Evolutionary conservation across 2,113 vertebrate genomes (phyloP), one percentile per base, ranked within the genome.

Genomic region (Dermatemys mawii): DNA sequence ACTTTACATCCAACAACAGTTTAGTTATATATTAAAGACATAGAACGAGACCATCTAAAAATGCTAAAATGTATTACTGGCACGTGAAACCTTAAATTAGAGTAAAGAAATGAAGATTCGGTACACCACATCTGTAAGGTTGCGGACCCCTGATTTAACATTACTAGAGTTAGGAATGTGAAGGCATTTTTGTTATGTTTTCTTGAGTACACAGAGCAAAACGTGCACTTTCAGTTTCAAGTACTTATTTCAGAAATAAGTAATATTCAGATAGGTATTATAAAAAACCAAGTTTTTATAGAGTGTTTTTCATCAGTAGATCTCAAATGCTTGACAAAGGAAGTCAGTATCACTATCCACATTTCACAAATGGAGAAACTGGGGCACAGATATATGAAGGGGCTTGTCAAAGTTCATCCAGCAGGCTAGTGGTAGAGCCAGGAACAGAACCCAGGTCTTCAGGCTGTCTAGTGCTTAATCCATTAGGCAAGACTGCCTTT

Each of bases 151-250:
- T 92, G 44, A 22, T 11, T 93, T 26, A 9, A 14, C 60, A 48
- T 84, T 5, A 13, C 29, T 84, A 29, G 24, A 55, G 22, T 51
- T 60, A 76, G 35, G 41, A 94, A 84, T 0, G 0, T 35, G 48
- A 54, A 83, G 5, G 11, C 27, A 63, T 63, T 63, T 63, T 63
- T 63, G 14, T 29, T 60, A 55, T 60, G 29, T 63, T 63, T 63
- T 63, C 57, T 32, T 63, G 29, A 35, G 6, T 35, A 91, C 14
- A 41, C 50, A 50, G 32, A 16, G 46, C 27, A 85, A 88, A 81
- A 32, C 2, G 55, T 3, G 14, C 1, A 67, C 73, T 63, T 17
- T 38, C 60, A 63, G 49, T 3, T 0, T 46, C 53, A 5, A 41
- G 27, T 60, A n/a, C 3, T 11, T 75, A 3, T 1, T 3, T 19